A percentile compares a stretch with the other conserved stretches of the same genome.
Evolutionary conservation across 2,888 invertebrate species (phyloP).

Genomic region (Acronicta psi): DNA sequence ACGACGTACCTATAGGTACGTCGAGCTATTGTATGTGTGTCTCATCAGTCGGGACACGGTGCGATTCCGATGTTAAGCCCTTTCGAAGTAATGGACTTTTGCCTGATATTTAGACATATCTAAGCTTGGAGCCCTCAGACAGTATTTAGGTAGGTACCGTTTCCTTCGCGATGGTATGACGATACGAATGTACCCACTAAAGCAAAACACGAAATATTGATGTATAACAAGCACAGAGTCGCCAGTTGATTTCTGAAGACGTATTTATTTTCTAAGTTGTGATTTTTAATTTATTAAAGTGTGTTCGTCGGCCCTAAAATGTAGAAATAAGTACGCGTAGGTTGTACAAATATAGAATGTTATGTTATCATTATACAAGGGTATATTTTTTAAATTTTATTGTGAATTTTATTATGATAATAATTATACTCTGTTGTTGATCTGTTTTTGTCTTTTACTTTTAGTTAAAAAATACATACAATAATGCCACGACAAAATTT

Average conservation of each 20-base stretch:
- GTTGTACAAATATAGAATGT: slow-evolving; percentile 52
- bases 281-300: slow-evolving; percentile 13
- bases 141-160: too few species aligned
- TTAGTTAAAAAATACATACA: too few species aligned
- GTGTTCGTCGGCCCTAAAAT: slow-evolving; percentile 30
- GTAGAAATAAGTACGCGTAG: slow-evolving; percentile 43
- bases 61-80: too few species aligned
- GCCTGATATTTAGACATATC: too few species aligned
- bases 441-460: slow-evolving; percentile 67
- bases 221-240: not conserved
- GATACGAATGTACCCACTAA: too few species aligned
- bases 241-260: not conserved
- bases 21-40: too few species aligned
- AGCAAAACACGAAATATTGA: not conserved
- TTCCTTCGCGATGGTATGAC: too few species aligned
- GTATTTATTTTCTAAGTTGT: slow-evolving; percentile 1
- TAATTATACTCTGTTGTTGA: slow-evolving; percentile 80
- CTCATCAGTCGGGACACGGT: too few species aligned
- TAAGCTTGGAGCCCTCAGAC: too few species aligned
- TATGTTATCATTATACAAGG: slow-evolving; percentile 59
- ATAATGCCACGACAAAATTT: too few species aligned
- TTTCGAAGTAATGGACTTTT: too few species aligned
- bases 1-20: too few species aligned
- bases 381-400: slow-evolving; percentile 81
- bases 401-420: slow-evolving; percentile 64